Base-by-base conservation (phyloP, 2,888 invertebrate genomes). In the Meteorus cinctellus region DNA sequence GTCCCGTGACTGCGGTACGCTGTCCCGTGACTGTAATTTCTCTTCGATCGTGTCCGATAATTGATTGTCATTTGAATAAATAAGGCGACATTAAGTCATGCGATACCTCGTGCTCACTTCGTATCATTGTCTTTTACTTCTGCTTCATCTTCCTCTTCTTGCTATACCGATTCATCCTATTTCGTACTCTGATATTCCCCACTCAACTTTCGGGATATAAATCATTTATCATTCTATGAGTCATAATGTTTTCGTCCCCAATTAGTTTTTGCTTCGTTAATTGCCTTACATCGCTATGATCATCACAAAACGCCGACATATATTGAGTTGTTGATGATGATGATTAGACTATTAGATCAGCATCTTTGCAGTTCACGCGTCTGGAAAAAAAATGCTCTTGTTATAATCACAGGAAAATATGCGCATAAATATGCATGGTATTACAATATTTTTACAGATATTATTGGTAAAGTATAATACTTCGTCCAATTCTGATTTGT, bases 51-150 rank as follows among this genome's bases (percentile, higher is more conserved):
- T 63, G 62, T 77, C 79, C 79, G 82, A 81, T 82, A 80, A 82
- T 81, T 81, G 78, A 81, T 79, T 76, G 76, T 69, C 79, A 77
- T 80, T 80, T 78, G 78, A 78, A 80, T 76, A 78, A 79, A 79
- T 78, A 79, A 77, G 51, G 66, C 76, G 59, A 70, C 75, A 66
- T 65, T 4, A 65, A 77, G 77, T 80, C 80, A 80, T 80, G 80
- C 71, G 80, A 76, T 74, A 76, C 75, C 74, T 75, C 80, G 80
- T 78, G 80, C 29, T 74, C 77, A 75, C 66, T 74, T 73, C 63
- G 72, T 72, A 48, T 67, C 27, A 41, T n/a, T 27, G 10, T 29
- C 36, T 68, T n/a, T 36, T 55, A 16, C 24, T 70, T 6, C 19
- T 48, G 6, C 27, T 1, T 5, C 55, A 12, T 36, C 66, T 8